A percentile compares a stretch with the other conserved stretches of the same genome.
These are phyloP conservation scores for Agrochola litura DNA, from an alignment of 2,888 invertebrate species.

Conservation along the genomic window DNA sequence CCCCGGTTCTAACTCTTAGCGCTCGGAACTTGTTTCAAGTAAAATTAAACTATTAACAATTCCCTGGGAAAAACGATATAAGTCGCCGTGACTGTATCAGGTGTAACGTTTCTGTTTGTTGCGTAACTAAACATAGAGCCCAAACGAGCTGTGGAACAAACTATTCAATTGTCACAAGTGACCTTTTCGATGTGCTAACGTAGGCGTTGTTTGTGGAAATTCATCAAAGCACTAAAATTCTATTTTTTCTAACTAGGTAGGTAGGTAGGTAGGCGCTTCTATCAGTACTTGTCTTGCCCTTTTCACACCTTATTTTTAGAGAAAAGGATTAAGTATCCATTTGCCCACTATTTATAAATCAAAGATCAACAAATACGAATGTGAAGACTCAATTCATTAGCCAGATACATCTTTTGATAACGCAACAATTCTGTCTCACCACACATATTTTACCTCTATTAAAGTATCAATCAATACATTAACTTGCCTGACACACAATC, in stretches of 20 bases:
- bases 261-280: neutral
- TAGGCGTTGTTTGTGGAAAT: slow-evolving; percentile 20
- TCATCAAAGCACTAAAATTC: slow-evolving; percentile 14
- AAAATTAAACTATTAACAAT: slow-evolving; percentile 53
- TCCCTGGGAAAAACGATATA: slow-evolving; percentile 33
- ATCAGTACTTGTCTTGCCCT: neutral
- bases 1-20: slow-evolving; percentile 68
- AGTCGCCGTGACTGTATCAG: slow-evolving; percentile 26
- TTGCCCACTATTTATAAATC: neutral
- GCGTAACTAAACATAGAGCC: slow-evolving; percentile 7
- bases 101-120: slow-evolving; percentile 27
- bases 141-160: slow-evolving; percentile 16
- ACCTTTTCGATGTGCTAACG: slow-evolving; percentile 23
- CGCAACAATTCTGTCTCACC: slow-evolving; percentile 23
- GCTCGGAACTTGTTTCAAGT: slow-evolving; percentile 73
- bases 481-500: slow-evolving; percentile 49
- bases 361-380: slow-evolving; percentile 4
- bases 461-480: slow-evolving; percentile 58
- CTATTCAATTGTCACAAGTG: slow-evolving; percentile 9
- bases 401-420: slow-evolving; percentile 17
- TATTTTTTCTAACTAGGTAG: neutral
- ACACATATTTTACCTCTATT: slow-evolving; percentile 46
- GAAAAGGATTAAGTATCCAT: slow-evolving; percentile 19
- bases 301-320: neutral
- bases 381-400: slow-evolving; percentile 6